A percentile compares a stretch with the other conserved stretches of the same genome.
phyloP scores from a whole-genome alignment of 2,888 invertebrate species.

The Periphyllus acericola region DNA sequence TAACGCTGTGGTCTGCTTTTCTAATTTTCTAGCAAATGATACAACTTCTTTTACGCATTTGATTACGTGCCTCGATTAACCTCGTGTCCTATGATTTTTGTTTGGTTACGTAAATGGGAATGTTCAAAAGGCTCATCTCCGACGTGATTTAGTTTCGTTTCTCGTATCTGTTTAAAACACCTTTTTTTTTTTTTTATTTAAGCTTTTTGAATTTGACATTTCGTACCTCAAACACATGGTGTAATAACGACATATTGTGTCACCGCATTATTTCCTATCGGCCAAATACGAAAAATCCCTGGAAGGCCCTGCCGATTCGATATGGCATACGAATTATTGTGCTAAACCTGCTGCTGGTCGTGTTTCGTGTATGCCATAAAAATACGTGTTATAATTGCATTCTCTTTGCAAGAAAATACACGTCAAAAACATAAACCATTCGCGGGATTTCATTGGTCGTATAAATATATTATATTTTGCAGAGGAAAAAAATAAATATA shows the following conservation, averaged over 20 bases:
- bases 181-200: neutral
- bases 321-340: neutral
- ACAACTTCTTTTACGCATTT: too few species aligned
- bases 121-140: too few species aligned
- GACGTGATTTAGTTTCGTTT: neutral
- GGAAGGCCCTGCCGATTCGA: neutral
- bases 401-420: slow-evolving; percentile 38
- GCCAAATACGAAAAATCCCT: neutral
- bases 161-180: neutral
- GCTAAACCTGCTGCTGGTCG: neutral
- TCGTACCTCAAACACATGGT: too few species aligned
- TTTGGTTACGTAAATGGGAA: too few species aligned
- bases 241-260: too few species aligned
- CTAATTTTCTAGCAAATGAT: too few species aligned
- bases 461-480: neutral
- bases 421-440: slow-evolving; percentile 44
- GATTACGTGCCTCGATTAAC: too few species aligned
- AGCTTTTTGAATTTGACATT: too few species aligned
- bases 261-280: neutral
- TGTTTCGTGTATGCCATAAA: slow-evolving; percentile 32
- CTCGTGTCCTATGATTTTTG: too few species aligned
- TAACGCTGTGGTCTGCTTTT: too few species aligned
- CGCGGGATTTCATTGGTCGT: neutral
- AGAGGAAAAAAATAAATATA: neutral
- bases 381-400: slow-evolving; percentile 24